Evolutionary conservation across 2,888 invertebrate species (phyloP).

Genomic region (Drosophila conformis): DNA sequence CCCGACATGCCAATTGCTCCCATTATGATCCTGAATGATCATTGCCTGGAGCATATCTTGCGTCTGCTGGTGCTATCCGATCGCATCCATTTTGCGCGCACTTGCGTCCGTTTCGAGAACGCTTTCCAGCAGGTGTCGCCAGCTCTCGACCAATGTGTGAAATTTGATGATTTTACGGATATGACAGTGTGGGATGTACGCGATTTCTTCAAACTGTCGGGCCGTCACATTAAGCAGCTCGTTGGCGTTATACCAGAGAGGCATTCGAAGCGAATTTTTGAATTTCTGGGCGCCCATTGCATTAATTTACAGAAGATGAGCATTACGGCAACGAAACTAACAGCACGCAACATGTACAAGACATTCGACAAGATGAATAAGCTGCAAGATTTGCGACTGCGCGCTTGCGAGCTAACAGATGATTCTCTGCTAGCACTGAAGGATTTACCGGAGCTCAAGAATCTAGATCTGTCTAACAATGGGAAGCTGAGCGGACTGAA

Average conservation of each 20-base stretch:
- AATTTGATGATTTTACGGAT: constrained; percentile 11
- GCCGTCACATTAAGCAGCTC: constrained; percentile 24
- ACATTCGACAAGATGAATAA: constrained; percentile 25
- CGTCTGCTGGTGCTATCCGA: constrained; percentile 39
- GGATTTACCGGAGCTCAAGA: constrained; percentile 34
- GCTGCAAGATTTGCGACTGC: constrained; percentile 32
- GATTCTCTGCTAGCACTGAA: constrained; percentile 15
- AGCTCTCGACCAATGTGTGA: constrained; percentile 32
- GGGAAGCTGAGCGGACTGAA: constrained; percentile 18
- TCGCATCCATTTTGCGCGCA: constrained; percentile 64
- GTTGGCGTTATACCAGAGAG: constrained; percentile 32
- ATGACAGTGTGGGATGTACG: constrained; percentile 68
- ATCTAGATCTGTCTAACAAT: constrained; percentile 43
- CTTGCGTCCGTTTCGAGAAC: constrained; percentile 57
- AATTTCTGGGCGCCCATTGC: constrained; percentile 36
- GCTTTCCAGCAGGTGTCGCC: constrained; percentile 47
- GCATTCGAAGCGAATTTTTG: constrained; percentile 24
- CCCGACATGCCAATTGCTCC: not conserved
- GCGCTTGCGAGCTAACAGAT: constrained; percentile 29
- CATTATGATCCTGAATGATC: constrained; percentile 59
- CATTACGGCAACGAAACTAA: constrained; percentile 12
- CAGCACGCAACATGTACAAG: constrained; percentile 3
- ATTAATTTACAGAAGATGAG: constrained; percentile 24
- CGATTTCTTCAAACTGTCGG: constrained; percentile 62
- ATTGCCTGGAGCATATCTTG: constrained; percentile 62